These are phyloP conservation scores for Drosophila nannoptera DNA, from an alignment of 1,140 invertebrate genomes.

Conservation along the genomic window DNA sequence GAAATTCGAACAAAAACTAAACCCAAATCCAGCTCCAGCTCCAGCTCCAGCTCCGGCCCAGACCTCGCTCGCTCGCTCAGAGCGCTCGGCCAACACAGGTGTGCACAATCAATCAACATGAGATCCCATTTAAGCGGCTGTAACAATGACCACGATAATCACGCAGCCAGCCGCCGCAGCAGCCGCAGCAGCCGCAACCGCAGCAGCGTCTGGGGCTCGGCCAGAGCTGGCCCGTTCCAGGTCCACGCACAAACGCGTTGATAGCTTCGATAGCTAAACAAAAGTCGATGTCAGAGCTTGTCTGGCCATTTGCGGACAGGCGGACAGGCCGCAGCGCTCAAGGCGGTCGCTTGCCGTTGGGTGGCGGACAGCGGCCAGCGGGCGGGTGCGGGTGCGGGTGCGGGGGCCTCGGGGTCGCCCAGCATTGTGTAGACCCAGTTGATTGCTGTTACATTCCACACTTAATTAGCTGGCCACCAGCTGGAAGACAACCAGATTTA, in stretches of 20 bases:
- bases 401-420: not conserved
- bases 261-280: constrained; percentile 32
- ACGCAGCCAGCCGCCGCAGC: constrained; percentile 26
- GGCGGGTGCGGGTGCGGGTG: not conserved
- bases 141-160: constrained; percentile 74
- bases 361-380: too few relatives aligned
- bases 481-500: not conserved
- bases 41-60: too few relatives aligned
- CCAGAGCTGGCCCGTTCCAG: constrained; percentile 8
- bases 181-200: not conserved
- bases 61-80: too few relatives aligned
- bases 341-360: not conserved
- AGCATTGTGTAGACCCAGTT: constrained; percentile 41
- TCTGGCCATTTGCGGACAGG: constrained; percentile 47
- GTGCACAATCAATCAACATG: constrained; percentile 76
- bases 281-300: constrained; percentile 10
- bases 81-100: constrained; percentile 51
- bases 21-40: constrained; percentile 50
- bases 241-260: constrained; percentile 68
- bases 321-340: constrained; percentile 32
- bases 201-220: not conserved
- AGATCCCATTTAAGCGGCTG: constrained; percentile 72
- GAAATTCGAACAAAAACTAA: constrained; percentile 17
- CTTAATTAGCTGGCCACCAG: constrained; percentile 55
- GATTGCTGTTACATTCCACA: constrained; percentile 73